These are phyloP conservation scores for Idaea straminata DNA, from an alignment of 2,888 invertebrate genomes.

Conservation along the genomic window DNA sequence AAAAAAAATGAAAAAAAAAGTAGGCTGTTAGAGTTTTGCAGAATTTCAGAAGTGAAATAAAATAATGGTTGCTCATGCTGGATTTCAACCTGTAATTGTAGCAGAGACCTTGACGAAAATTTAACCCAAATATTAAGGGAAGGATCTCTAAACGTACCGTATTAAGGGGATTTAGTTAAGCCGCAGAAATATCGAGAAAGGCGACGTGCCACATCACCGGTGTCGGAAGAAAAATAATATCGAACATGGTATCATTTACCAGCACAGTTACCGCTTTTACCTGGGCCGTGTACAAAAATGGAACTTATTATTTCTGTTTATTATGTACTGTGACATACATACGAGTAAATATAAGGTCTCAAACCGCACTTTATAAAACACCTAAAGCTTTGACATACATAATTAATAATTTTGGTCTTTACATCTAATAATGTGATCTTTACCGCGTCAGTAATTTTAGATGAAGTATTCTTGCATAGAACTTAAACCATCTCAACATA, in stretches of 20 bases:
- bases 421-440: too few species aligned
- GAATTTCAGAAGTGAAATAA: not conserved
- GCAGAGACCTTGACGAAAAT: slow-evolving; percentile 35
- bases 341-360: not conserved
- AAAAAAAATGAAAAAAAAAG: too few species aligned
- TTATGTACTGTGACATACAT: not conserved
- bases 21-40: not conserved
- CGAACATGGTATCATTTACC: slow-evolving; percentile 2
- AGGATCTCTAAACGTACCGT: slow-evolving; percentile 23
- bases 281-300: not conserved
- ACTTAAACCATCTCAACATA: too few species aligned
- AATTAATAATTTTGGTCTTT: too few species aligned
- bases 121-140: slow-evolving; percentile 21
- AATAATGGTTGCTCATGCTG: too few species aligned
- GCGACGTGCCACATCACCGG: slow-evolving; percentile 23
- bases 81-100: not conserved
- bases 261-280: slow-evolving; percentile 5
- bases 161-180: slow-evolving; percentile 56
- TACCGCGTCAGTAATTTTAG: too few species aligned
- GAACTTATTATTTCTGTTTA: not conserved
- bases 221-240: not conserved
- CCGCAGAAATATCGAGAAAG: slow-evolving; percentile 48
- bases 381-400: not conserved
- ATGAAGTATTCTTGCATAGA: too few species aligned
- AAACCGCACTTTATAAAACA: too few species aligned